phyloP scores from a whole-genome alignment of 2,797 vertebrate species.

The Lacerta viridis region DNA sequence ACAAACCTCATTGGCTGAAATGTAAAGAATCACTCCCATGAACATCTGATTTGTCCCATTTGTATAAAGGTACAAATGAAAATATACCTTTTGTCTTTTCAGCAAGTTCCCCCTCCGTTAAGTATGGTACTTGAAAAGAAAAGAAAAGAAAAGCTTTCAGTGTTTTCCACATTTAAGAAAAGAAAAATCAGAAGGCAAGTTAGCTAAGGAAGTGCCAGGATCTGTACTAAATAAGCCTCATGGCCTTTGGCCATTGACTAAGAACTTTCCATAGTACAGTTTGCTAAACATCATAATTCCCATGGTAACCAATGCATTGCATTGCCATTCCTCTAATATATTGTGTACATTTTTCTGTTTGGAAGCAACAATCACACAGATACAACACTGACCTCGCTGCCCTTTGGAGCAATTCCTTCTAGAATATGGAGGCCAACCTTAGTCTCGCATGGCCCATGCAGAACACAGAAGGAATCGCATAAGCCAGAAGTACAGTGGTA shows the following conservation, averaged over 20 bases:
- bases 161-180: slow-evolving; percentile 47
- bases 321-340: slow-evolving; percentile 32
- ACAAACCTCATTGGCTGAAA: no score
- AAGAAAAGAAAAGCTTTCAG: background rate
- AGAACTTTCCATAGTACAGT: slow-evolving; percentile 66
- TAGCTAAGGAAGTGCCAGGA: slow-evolving; percentile 30
- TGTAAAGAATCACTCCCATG: no score
- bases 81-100: no score
- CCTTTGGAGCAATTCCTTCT: slow-evolving; percentile 19
- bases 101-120: no score
- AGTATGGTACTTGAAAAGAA: no score
- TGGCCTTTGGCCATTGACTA: slow-evolving; percentile 52
- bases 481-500: no score
- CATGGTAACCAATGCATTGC: slow-evolving; percentile 69
- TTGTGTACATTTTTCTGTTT: slow-evolving; percentile 47
- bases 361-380: slow-evolving; percentile 24
- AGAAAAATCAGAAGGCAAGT: background rate
- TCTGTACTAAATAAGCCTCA: slow-evolving; percentile 25
- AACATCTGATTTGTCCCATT: no score
- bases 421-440: slow-evolving; percentile 28
- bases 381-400: slow-evolving; percentile 52
- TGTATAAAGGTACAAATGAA: no score
- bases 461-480: background rate
- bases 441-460: background rate
- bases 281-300: slow-evolving; percentile 74